These are phyloP conservation scores for Sardina pilchardus DNA, from an alignment of 2,113 vertebrate genomes.

Conservation along the genomic window DNA sequence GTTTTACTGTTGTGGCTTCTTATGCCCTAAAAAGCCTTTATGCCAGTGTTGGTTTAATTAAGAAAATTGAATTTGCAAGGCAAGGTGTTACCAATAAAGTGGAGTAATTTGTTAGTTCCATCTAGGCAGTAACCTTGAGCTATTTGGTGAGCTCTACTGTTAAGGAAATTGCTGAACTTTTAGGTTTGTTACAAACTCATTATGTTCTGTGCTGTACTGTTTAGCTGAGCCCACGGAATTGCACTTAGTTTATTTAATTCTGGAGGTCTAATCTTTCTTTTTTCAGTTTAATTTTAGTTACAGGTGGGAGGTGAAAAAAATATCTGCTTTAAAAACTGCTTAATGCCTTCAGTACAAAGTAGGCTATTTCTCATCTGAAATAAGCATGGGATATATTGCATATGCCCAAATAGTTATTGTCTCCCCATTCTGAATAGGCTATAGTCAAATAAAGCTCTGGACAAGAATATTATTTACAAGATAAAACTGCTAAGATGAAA, in stretches of 20 bases:
- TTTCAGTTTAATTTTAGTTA: not conserved
- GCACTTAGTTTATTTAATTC: not conserved
- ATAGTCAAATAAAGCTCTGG: too few species aligned
- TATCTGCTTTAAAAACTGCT: too few species aligned
- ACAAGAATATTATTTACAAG: too few species aligned
- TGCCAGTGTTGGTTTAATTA: not conserved
- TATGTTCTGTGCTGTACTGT: not conserved
- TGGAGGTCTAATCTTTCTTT: not conserved
- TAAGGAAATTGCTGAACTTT: not conserved
- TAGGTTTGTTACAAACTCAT: conserved; percentile 7
- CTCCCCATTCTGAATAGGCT: too few species aligned
- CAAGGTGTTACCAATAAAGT: not conserved
- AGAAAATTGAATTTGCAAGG: not conserved
- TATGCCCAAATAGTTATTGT: too few species aligned
- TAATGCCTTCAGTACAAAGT: too few species aligned
- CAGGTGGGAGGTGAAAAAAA: not conserved
- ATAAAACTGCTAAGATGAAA: too few species aligned
- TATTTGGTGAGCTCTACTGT: not conserved
- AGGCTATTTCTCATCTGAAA: too few species aligned
- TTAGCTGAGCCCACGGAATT: not conserved
- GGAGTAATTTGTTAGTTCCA: not conserved
- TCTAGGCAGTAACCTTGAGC: not conserved
- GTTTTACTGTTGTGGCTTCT: not conserved
- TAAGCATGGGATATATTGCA: too few species aligned
- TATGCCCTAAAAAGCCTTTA: not conserved